Evolutionary conservation across 2,888 invertebrate species (phyloP), one percentile per base, ranked within the genome.

Genomic region (Pandemis heparana): DNA sequence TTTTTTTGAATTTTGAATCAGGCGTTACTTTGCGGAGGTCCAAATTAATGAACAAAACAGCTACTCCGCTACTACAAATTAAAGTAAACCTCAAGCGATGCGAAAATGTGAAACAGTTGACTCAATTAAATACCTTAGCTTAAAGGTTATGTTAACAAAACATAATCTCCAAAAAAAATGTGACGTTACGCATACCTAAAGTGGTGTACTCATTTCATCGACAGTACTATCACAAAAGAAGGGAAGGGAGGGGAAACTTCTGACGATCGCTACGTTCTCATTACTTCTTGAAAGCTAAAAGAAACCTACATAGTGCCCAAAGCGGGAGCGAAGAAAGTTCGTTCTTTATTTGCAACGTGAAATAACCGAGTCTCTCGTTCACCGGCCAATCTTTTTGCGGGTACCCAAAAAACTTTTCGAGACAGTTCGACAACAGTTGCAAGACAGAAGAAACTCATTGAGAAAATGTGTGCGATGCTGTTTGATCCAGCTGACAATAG

Each of bases 381-480:
- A 23, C 56, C 62, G 62, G 62, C 62, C 18, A 6, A 18, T 16
- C n/a, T 16, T 18, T 62, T 62, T 41, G 60, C 62, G 41, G 41
- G 12, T 18, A 18, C 43, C 62, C 14, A 43, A 18, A 41, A 12
- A 62, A 62, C 3, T 62, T 16, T 53, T 5, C 16, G 51, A 53
- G 51, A 16, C 8, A 9, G 16, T 2, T 0, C 7, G n/a, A 16
- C 46, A 12, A 5, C 46, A 48, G 48, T 18, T 53, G 8, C 2
- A 7, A 51, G 51, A 51, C 51, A 16, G 16, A 16, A 16, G 51
- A n/a, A 48, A 48, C 48, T 48, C 23, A 5, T 14, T 5, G 7
- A 48, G 48, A 53, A 1, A 9, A 53, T 8, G 16, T 18, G 51
- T 18, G 51, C 48, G 48, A n/a, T n/a, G 14, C 6, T 6, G 48